phyloP scores from a whole-genome alignment of 2,113 vertebrate species.

The Ia io region DNA sequence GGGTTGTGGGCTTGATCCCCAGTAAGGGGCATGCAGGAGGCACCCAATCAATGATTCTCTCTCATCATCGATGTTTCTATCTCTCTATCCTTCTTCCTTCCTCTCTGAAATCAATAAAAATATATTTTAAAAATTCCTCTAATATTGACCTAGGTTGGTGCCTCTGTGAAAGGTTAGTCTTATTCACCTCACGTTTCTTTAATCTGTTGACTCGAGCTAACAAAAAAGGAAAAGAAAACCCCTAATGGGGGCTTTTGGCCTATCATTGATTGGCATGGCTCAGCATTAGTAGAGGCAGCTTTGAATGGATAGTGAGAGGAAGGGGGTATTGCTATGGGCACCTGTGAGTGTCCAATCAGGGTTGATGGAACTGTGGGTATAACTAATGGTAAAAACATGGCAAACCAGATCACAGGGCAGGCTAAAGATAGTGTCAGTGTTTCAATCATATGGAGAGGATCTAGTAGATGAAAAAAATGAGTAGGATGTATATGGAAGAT shows the following conservation, averaged over 20 bases:
- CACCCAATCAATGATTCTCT: too few species aligned
- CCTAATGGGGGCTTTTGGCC: background rate
- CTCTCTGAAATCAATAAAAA: too few species aligned
- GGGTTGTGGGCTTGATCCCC: too few species aligned
- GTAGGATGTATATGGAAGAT: background rate
- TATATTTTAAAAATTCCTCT: background rate
- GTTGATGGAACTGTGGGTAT: background rate
- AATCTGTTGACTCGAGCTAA: background rate
- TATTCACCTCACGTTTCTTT: background rate
- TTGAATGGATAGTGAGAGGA: background rate
- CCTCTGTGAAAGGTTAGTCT: background rate
- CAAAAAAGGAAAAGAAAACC: background rate
- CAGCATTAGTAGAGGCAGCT: background rate
- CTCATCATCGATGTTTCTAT: too few species aligned
- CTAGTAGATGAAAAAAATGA: background rate
- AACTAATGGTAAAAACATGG: background rate
- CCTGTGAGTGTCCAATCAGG: background rate
- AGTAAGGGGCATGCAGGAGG: too few species aligned
- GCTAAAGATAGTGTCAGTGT: background rate
- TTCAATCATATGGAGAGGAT: background rate
- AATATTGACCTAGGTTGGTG: background rate
- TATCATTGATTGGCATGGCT: background rate
- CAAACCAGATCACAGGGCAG: background rate
- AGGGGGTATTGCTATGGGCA: background rate
- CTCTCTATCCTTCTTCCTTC: too few species aligned